Conservation (phyloP, 2,888 invertebrate genomes). For the Cryptosula pallasiana region DNA sequence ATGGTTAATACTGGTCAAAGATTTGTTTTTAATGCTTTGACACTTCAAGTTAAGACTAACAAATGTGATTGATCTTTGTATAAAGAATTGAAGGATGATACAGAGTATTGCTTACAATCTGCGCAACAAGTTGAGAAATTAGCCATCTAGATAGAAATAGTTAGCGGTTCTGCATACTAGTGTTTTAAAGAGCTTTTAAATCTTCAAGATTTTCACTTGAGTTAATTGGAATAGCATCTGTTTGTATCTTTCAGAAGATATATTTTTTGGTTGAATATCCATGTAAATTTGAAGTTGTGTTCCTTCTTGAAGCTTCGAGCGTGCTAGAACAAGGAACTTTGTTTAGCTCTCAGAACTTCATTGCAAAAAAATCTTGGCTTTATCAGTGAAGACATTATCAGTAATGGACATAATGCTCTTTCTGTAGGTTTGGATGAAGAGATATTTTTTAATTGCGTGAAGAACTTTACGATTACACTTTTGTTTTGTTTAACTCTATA, state of each 20-base stretch:
- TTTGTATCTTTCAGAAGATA: neutral
- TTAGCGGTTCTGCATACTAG: neutral
- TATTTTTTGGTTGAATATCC: neutral
- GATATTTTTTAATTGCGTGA: neutral
- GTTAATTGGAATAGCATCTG: neutral
- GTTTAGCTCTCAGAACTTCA: neutral
- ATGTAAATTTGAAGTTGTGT: neutral
- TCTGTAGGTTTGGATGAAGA: neutral
- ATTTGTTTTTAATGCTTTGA: slow-evolving; percentile 2
- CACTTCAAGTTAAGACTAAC: neutral
- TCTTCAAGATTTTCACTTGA: neutral
- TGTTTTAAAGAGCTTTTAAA: neutral
- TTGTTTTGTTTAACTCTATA: slow-evolving; percentile 1
- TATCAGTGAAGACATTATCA: neutral
- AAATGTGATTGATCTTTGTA: neutral
- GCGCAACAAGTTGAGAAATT: neutral
- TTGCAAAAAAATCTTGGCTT: neutral
- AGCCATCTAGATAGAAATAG: neutral
- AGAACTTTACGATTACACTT: neutral
- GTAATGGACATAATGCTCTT: neutral
- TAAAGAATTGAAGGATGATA: neutral
- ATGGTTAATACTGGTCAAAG: neutral
- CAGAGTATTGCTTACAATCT: neutral
- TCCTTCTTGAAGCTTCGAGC: neutral
- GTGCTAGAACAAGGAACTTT: neutral